These are phyloP conservation scores for Byasa hedistus DNA, from an alignment of 2,888 invertebrate species.

Conservation along the genomic window DNA sequence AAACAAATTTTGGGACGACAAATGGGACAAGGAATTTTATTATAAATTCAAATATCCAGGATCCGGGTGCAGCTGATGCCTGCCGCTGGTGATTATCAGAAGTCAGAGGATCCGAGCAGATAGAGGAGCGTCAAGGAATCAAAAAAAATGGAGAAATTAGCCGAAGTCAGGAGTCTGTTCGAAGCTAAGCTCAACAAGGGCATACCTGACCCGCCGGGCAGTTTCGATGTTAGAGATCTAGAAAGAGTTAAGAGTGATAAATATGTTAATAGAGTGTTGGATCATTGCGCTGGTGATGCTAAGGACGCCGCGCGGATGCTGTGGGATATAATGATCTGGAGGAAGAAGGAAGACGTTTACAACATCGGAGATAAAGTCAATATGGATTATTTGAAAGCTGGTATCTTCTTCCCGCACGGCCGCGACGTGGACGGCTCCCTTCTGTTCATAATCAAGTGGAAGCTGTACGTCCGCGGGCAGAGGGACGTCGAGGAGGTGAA, in stretches of 20 bases:
- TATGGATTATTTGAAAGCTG: constrained; percentile 86
- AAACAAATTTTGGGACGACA: too few species aligned
- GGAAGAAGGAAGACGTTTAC: constrained; percentile 87
- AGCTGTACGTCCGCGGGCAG: constrained; percentile 85
- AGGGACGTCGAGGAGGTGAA: constrained; percentile 85
- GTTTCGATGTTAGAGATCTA: constrained; percentile 84
- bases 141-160: too few species aligned
- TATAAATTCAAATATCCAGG: too few species aligned
- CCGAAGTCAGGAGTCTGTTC: constrained; percentile 58
- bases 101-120: too few species aligned
- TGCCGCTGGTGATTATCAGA: too few species aligned
- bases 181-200: constrained; percentile 58
- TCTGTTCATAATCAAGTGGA: constrained; percentile 87
- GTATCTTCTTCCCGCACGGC: constrained; percentile 86
- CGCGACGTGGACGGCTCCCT: constrained; percentile 78
- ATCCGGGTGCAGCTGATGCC: too few species aligned
- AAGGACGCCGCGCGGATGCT: constrained; percentile 86
- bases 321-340: constrained; percentile 90
- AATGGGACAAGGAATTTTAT: too few species aligned
- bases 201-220: constrained; percentile 49
- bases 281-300: constrained; percentile 85
- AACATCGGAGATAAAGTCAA: constrained; percentile 86
- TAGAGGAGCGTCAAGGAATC: too few species aligned
- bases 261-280: constrained; percentile 86
- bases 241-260: constrained; percentile 84